Conservation (phyloP, 2,113 vertebrate species). For the Phasianus colchicus region DNA sequence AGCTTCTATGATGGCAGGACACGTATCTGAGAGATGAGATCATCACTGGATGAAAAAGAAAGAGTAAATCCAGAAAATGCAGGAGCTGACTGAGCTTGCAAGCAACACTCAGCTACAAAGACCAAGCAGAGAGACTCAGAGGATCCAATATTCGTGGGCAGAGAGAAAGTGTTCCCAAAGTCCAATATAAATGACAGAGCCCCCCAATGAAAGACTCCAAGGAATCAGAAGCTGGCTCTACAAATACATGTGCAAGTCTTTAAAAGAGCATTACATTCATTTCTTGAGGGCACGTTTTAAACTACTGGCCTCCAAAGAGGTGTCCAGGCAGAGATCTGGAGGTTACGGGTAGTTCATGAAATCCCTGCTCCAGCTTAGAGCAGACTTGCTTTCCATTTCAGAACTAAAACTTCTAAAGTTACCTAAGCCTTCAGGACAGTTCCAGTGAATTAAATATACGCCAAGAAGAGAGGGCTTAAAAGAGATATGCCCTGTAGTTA, state of each 20-base stretch:
- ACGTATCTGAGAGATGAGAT: neutral
- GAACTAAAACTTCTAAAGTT: neutral
- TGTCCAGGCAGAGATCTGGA: constrained; percentile 21
- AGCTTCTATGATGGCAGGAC: neutral
- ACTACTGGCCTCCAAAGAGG: neutral
- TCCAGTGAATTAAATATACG: constrained; percentile 30
- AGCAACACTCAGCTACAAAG: neutral
- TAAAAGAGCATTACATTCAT: neutral
- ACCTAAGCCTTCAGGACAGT: constrained; percentile 4
- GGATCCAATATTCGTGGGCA: neutral
- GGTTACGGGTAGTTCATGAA: neutral
- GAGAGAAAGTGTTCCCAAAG: fast-evolving
- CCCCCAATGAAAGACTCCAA: neutral
- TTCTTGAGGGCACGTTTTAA: neutral
- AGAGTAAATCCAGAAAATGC: neutral
- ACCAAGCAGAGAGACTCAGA: neutral
- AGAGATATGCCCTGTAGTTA: constrained; percentile 17
- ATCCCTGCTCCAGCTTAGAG: neutral
- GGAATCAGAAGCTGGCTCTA: neutral
- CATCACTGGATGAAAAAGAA: neutral
- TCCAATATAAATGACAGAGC: neutral
- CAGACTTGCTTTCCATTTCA: neutral
- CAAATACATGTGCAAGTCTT: neutral
- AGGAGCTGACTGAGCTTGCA: neutral
- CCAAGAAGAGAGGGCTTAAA: constrained; percentile 26